Percentiles rank a stretch among this genome's conserved stretches.
phyloP scores from a whole-genome alignment of 2,113 vertebrate genomes.

The Sebastes fasciatus region DNA sequence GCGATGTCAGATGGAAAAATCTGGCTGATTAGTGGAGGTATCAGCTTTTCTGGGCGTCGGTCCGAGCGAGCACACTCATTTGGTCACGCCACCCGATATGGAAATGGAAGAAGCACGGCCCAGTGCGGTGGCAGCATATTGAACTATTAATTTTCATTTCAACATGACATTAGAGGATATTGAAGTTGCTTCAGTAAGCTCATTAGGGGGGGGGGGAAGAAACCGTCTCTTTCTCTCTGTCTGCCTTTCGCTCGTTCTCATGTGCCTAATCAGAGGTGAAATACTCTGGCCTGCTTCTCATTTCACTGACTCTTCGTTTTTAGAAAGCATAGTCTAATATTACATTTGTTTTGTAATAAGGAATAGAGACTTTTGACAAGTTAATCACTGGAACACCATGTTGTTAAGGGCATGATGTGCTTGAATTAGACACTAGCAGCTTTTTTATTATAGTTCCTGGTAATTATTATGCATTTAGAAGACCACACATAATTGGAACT shows the following conservation, averaged over 20 bases:
- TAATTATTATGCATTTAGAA: neutral
- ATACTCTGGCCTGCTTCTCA: conserved; percentile 74
- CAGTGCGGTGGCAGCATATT: conserved; percentile 76
- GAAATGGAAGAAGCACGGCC: conserved; percentile 81
- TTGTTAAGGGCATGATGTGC: conserved; percentile 16
- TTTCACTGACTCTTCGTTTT: conserved; percentile 66
- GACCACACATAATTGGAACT: neutral
- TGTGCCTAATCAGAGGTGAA: conserved; percentile 74
- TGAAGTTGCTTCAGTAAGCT: conserved; percentile 83
- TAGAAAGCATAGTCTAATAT: conserved; percentile 37
- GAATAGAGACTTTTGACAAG: conserved; percentile 30
- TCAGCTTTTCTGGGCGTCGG: conserved; percentile 80
- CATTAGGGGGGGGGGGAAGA: conserved; percentile 64
- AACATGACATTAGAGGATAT: conserved; percentile 86
- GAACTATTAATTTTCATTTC: conserved; percentile 87
- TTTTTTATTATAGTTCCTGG: neutral
- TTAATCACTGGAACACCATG: conserved; percentile 41
- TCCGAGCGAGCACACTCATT: conserved; percentile 79
- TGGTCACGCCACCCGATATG: conserved; percentile 87
- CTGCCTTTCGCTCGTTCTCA: conserved; percentile 50
- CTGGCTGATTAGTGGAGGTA: conserved; percentile 84
- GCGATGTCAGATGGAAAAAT: conserved; percentile 81
- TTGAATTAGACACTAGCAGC: conserved; percentile 20
- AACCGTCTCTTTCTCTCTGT: conserved; percentile 65
- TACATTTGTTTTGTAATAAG: conserved; percentile 57